A percentile compares a stretch with the other conserved stretches of the same genome.
phyloP scores from a whole-genome alignment of 2,113 vertebrate species.

The Crotalus viridis region DNA sequence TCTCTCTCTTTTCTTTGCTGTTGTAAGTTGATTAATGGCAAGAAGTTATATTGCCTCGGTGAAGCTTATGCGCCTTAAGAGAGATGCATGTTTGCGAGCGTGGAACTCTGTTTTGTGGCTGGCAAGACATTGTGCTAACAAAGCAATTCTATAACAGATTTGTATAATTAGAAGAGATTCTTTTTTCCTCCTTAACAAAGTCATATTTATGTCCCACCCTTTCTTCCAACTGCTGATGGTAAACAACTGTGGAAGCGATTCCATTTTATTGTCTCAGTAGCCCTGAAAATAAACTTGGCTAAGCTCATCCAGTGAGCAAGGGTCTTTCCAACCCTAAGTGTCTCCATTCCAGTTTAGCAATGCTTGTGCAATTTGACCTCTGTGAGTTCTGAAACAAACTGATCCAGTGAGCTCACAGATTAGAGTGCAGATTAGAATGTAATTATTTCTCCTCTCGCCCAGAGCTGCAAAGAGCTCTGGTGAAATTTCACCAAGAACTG shows the following conservation, averaged over 20 bases:
- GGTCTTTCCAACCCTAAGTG: background rate
- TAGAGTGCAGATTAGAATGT: background rate
- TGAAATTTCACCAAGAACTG: background rate
- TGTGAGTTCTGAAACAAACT: background rate
- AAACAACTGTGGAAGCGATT: background rate
- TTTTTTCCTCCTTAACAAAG: background rate
- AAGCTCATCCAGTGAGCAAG: background rate
- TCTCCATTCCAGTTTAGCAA: background rate
- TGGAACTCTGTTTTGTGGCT: background rate
- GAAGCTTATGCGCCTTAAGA: background rate
- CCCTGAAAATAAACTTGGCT: background rate
- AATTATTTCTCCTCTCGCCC: background rate
- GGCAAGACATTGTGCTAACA: background rate
- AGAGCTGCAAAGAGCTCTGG: background rate
- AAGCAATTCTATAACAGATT: background rate
- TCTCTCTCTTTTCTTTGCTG: background rate
- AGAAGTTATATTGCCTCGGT: background rate
- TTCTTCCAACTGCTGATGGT: background rate
- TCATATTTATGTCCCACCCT: background rate
- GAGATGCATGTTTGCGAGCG: background rate
- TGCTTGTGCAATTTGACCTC: background rate
- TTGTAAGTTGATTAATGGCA: background rate
- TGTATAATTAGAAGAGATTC: background rate
- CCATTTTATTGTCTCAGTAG: background rate
- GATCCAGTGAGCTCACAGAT: background rate